phyloP scores from a whole-genome alignment of 1,140 invertebrate genomes.

The Ips typographus region DNA sequence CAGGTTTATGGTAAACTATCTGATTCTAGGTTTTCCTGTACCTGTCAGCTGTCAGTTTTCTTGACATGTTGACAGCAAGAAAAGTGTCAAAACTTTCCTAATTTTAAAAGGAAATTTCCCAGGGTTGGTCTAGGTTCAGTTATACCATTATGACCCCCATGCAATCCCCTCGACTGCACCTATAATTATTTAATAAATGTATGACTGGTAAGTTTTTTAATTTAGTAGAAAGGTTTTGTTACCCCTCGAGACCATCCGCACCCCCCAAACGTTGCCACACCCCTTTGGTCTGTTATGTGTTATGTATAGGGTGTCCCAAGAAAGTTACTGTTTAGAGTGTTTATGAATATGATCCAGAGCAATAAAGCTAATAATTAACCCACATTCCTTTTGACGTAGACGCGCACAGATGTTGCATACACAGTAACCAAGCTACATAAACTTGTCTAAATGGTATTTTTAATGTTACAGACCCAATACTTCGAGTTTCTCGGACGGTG shows the following conservation, averaged over 20 bases:
- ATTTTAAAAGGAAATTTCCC: background rate
- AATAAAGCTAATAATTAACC: background rate
- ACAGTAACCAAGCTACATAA: conserved; percentile 7
- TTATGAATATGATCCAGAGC: background rate
- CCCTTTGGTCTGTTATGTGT: background rate
- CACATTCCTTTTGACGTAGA: conserved; percentile 7
- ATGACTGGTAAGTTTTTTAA: background rate
- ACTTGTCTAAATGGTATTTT: background rate
- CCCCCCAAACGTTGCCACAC: background rate
- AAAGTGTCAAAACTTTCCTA: background rate
- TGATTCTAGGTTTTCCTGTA: no score
- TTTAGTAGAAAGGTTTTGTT: background rate
- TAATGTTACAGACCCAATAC: conserved; percentile 9
- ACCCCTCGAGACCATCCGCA: background rate
- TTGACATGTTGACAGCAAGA: background rate
- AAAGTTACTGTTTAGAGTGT: background rate
- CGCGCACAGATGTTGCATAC: conserved; percentile 10
- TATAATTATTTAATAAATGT: background rate
- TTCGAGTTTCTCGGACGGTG: background rate
- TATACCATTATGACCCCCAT: background rate
- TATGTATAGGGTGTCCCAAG: background rate
- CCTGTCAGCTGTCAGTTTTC: background rate
- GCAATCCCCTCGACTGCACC: background rate
- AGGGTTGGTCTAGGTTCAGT: background rate
- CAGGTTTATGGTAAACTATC: no score